These are phyloP conservation scores for Campylorhamphus procurvoides DNA, from an alignment of 2,113 vertebrate genomes.

Conservation along the genomic window DNA sequence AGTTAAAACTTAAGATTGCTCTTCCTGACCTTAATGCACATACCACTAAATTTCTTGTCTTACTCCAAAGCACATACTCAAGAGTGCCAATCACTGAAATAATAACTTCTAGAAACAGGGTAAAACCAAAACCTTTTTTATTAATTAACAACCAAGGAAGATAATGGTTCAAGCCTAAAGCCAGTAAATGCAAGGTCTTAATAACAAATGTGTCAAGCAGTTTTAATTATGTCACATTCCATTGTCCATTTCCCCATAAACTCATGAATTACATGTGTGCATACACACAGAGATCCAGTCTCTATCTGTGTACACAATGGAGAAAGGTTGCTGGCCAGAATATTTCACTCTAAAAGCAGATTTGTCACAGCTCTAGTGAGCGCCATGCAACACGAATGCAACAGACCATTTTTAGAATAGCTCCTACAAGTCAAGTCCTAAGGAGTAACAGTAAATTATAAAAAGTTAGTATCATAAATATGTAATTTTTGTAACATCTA, in stretches of 20 bases:
- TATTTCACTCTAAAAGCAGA: background rate
- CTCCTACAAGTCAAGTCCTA: background rate
- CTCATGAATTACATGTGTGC: background rate
- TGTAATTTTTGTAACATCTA: background rate
- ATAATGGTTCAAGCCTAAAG: background rate
- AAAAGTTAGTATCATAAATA: background rate
- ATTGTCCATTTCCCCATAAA: slow-evolving; percentile 36
- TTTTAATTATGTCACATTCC: slow-evolving; percentile 10
- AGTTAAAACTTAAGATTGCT: background rate
- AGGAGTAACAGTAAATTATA: background rate
- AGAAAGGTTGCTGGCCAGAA: background rate
- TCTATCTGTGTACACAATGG: background rate
- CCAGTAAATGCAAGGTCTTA: slow-evolving; percentile 38
- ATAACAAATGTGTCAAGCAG: background rate
- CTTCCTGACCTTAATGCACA: background rate
- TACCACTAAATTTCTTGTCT: background rate
- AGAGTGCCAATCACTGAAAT: background rate
- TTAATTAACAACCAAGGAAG: background rate
- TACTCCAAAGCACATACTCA: background rate
- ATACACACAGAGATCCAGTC: background rate
- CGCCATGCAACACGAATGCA: background rate
- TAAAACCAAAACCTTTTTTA: background rate
- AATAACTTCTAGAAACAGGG: background rate
- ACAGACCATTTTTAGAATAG: background rate
- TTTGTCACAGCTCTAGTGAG: background rate